Conservation (phyloP, 2,888 invertebrate species). For the Zootermopsis nevadensis region DNA sequence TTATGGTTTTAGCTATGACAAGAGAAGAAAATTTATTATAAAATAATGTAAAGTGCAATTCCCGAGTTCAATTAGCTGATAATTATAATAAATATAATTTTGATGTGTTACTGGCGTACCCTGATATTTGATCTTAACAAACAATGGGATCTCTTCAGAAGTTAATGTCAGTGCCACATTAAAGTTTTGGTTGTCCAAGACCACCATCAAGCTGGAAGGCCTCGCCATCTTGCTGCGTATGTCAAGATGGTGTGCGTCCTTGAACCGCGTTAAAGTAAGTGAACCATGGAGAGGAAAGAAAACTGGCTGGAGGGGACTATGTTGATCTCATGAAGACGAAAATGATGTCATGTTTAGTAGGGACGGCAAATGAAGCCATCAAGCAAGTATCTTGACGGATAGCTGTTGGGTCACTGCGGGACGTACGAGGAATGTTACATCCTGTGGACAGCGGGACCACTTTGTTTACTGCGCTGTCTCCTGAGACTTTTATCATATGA, state of each 20-base stretch:
- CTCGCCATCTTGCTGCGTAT: background rate
- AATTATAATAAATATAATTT: too few species aligned
- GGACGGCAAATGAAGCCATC: slow-evolving; percentile 40
- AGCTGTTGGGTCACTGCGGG: background rate
- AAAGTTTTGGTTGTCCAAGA: background rate
- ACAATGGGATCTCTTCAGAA: too few species aligned
- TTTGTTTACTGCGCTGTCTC: slow-evolving; percentile 14
- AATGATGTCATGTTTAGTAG: slow-evolving; percentile 33
- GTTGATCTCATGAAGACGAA: slow-evolving; percentile 34
- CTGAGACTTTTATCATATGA: background rate
- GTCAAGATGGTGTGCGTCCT: background rate
- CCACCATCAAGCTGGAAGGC: background rate
- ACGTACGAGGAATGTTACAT: background rate
- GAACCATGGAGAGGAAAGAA: background rate
- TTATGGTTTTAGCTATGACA: too few species aligned
- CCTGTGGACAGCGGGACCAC: background rate
- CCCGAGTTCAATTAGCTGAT: too few species aligned
- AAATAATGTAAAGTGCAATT: too few species aligned
- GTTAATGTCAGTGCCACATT: background rate
- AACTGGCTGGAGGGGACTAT: background rate
- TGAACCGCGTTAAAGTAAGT: slow-evolving; percentile 13
- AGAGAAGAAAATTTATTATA: too few species aligned
- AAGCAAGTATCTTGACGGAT: slow-evolving; percentile 26
- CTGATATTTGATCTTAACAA: too few species aligned
- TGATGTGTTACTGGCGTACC: too few species aligned